These are phyloP conservation scores for Syndactyla subalaris DNA, from an alignment of 2,797 vertebrate genomes.

Conservation along the genomic window DNA sequence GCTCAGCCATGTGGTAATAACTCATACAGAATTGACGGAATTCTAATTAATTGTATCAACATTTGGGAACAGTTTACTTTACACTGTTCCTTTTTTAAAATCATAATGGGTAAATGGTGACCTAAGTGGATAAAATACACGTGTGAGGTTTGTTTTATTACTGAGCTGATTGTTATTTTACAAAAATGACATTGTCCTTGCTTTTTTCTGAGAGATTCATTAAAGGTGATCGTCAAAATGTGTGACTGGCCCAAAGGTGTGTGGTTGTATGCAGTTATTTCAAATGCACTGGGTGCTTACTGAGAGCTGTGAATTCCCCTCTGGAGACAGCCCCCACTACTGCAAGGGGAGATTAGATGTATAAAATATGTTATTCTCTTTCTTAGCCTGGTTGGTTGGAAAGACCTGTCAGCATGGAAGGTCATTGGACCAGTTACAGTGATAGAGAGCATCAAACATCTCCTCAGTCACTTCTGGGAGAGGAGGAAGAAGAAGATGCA, in stretches of 20 bases:
- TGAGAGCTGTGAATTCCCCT: neutral
- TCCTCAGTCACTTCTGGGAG: neutral
- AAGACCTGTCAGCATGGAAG: constrained; percentile 19
- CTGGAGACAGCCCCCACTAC: neutral
- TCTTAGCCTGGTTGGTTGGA: neutral
- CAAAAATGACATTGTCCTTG: neutral
- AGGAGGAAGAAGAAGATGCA: neutral
- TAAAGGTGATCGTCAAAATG: neutral
- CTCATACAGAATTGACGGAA: neutral
- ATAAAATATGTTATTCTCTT: neutral
- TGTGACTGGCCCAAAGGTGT: neutral
- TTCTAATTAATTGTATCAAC: neutral
- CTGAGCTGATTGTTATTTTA: neutral
- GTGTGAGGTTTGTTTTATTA: neutral
- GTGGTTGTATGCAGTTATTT: neutral
- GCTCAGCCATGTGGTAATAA: neutral
- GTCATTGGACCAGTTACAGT: fast-evolving
- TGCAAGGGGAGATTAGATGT: neutral
- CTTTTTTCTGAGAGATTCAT: neutral
- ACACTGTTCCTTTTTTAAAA: no score
- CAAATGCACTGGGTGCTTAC: neutral
- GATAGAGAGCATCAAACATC: neutral
- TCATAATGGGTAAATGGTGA: neutral
- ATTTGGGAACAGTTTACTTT: neutral
- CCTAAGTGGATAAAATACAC: neutral